Base-by-base conservation (phyloP, 2,113 vertebrate species). In the Theropithecus gelada region DNA sequence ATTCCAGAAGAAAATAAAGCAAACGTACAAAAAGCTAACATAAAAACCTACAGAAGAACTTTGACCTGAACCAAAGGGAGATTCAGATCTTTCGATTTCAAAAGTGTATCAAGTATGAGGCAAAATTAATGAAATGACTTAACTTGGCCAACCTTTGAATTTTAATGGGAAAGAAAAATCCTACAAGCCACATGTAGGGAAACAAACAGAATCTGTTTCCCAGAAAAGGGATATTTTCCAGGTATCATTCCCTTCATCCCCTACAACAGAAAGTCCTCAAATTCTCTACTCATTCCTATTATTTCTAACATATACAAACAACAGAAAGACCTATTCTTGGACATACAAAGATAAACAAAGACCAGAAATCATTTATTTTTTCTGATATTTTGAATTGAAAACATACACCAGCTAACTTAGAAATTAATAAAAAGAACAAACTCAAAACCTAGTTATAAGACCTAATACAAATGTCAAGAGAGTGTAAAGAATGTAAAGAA, bases 91-190 rank as follows among this genome's bases (percentile, higher is more conserved):
- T 88, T n/a, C 17, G 11, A 70, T 52, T 78, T 82, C 12, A 64
- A 90, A 86, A 70, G 18, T 93, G 73, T 35, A 75, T 75, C 32
- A 93, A 75, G 23, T 57, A 83, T 25, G 43, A 81, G 27, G 32
- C 25, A 86, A 92, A 94, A 97, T 84, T 61, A 78, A 95, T 90
- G n/a, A 86, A 92, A 61, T 40, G 9, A 64, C 57, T 82, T 95
- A 72, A 91, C 1, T 38, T 57, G 27, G 32, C 80, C 88, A 80
- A 68, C 3, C 82, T 83, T 90, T 64, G 16, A 84, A 83, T 96
- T 88, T 92, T 48, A 68, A 93, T 80, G 43, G 57, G 27, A 84
- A 95, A 96, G 52, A 86, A 90, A 95, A 94, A 55, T 93, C 35
- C 43, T 76, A 57, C 7, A 92, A 92, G 87, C n/a, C 57, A 73